phyloP scores from a whole-genome alignment of 2,888 invertebrate genomes.

The Oxystoma pomonae region DNA sequence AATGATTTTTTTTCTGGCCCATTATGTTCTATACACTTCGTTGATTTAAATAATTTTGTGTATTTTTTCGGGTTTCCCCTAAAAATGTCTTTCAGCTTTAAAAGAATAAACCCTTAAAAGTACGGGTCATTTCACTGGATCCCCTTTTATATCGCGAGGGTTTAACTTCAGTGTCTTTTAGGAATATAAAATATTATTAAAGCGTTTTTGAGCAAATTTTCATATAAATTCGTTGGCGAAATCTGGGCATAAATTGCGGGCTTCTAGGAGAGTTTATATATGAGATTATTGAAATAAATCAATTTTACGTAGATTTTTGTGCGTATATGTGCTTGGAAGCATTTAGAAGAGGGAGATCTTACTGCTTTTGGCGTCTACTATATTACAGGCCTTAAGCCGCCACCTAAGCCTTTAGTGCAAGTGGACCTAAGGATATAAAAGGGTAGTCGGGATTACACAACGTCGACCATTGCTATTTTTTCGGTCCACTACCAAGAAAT shows the following conservation, averaged over 20 bases:
- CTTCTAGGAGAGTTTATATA: not conserved
- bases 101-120: not conserved
- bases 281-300: too few relatives aligned
- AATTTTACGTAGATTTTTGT: too few relatives aligned
- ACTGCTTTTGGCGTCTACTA: too few relatives aligned
- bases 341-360: too few relatives aligned
- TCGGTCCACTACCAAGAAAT: too few relatives aligned
- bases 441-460: too few relatives aligned
- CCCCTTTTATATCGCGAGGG: not conserved
- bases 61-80: not conserved
- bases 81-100: not conserved
- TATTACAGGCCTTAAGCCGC: too few relatives aligned
- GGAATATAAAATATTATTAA: not conserved
- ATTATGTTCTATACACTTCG: not conserved
- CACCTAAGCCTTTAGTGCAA: too few relatives aligned
- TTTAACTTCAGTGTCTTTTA: not conserved
- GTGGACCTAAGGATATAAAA: too few relatives aligned
- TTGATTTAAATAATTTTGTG: not conserved
- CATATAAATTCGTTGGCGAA: not conserved
- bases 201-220: not conserved
- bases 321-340: too few relatives aligned
- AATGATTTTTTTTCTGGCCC: not conserved
- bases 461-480: too few relatives aligned
- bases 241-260: not conserved
- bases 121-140: not conserved